Conservation (phyloP, 2,797 vertebrate species). For the Danio jaintianensis region DNA sequence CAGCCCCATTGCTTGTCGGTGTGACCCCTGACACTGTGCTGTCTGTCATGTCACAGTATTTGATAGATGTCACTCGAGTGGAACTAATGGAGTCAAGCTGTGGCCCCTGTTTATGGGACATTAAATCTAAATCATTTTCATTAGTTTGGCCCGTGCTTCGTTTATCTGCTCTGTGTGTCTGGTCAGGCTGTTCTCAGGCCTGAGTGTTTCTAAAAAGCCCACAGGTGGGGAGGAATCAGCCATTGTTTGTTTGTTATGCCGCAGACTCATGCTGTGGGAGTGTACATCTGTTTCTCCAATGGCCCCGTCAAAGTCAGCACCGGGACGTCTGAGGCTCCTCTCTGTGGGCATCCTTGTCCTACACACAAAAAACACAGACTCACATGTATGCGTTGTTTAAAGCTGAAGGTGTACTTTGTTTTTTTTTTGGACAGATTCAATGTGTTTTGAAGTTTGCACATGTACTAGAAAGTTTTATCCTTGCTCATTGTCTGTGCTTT, state of each 20-base stretch:
- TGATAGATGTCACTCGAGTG: constrained; percentile 70
- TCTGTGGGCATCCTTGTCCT: constrained; percentile 46
- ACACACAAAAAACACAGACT: constrained; percentile 38
- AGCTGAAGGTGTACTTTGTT: too few species aligned
- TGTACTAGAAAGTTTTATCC: too few species aligned
- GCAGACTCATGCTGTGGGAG: constrained; percentile 53
- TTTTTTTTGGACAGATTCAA: too few species aligned
- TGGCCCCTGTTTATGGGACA: constrained; percentile 67
- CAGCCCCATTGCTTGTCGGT: constrained; percentile 58
- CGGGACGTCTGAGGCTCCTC: constrained; percentile 64
- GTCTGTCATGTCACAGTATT: constrained; percentile 54
- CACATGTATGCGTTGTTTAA: neutral
- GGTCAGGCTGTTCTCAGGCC: constrained; percentile 43
- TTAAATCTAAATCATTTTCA: constrained; percentile 72
- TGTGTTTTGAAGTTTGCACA: too few species aligned
- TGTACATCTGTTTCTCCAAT: constrained; percentile 67
- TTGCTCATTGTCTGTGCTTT: too few species aligned
- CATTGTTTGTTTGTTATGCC: constrained; percentile 65
- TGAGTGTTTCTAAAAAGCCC: constrained; percentile 35
- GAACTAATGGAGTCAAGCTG: constrained; percentile 76
- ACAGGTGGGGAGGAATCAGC: constrained; percentile 45
- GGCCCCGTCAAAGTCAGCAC: constrained; percentile 54
- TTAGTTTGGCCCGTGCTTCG: constrained; percentile 61
- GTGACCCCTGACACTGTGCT: constrained; percentile 50
- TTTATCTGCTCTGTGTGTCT: constrained; percentile 58